Evolutionary conservation across 2,113 vertebrate genomes (phyloP), one percentile per base, ranked within the genome.

Genomic region (Oxyura jamaicensis): DNA sequence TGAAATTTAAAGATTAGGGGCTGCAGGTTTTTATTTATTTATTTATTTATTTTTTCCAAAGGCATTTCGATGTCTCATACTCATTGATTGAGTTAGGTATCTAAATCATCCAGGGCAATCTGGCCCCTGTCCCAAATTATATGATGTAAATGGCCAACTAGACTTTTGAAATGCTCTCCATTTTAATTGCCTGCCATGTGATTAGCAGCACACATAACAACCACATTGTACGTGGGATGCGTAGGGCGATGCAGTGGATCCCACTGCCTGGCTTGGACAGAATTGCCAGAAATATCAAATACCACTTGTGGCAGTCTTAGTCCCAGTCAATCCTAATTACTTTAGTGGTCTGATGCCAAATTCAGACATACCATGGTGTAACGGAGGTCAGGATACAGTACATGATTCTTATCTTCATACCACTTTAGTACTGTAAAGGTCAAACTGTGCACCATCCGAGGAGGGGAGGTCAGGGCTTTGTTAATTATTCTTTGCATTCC

Each of bases 1-100:
- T 96, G 86, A 97, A 96, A 96, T 97, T 92, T 95, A 84, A 95
- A 96, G 93, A 96, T 96, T 94, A 95, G 83, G 58, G 63, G 55
- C 87, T 83, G 82, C 71, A 77, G 56, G 48, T 11, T 44, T 53
- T 26, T 46, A 19, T 14, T 44, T 53, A 18, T 13, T 42, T 39
- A 10, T 39, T 39, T 39, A 10, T 39, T 53, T 26, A 20, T 59
- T 76, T 55, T 55, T 53, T 9, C 66, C 78, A 93, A 89, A 95
- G 81, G 69, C 74, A 86, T 92, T 96, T 92, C 11, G 5, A 73
- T 94, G 89, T 92, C 90, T 95, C 59, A 66, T 73, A 66, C 41
- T 85, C 93, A 73, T 85, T 94, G 93, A 95, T 76, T 95, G 84
- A 85, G 78, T 85, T 93, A 80, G 87, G 91, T 92, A 80, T 83